phyloP scores from a whole-genome alignment of 2,113 vertebrate genomes.

The Ammodytes dubius region DNA sequence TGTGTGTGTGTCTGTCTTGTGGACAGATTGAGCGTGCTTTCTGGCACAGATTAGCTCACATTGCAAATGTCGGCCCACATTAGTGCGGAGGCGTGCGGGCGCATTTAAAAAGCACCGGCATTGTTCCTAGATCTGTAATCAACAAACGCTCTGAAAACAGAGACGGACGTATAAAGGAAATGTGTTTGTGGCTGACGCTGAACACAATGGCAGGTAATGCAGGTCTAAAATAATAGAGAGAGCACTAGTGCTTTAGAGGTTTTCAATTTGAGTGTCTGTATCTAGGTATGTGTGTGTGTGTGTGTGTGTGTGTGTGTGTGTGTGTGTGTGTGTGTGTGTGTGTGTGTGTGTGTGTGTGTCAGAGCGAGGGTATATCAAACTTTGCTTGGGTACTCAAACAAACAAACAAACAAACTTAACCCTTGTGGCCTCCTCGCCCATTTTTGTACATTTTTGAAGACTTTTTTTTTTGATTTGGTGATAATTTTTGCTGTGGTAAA shows the following conservation, averaged over 20 bases:
- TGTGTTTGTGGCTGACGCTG: slow-evolving; percentile 27
- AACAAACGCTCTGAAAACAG: slow-evolving; percentile 36
- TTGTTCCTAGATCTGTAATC: slow-evolving; percentile 29
- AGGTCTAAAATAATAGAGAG: not conserved
- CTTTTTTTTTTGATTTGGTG: too few species aligned
- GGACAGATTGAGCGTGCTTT: slow-evolving; percentile 6
- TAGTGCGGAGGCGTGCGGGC: slow-evolving; percentile 45
- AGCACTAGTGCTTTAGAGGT: not conserved
- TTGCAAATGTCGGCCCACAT: slow-evolving; percentile 38
- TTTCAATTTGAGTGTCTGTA: not conserved
- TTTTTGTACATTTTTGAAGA: too few species aligned
- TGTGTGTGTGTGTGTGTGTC: too few species aligned
- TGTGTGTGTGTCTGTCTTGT: not conserved
- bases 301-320: not conserved
- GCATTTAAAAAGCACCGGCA: slow-evolving; percentile 41
- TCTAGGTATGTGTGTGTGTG: not conserved
- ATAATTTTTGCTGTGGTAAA: too few species aligned
- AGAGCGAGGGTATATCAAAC: too few species aligned
- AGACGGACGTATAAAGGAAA: slow-evolving; percentile 23
- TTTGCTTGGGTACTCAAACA: too few species aligned
- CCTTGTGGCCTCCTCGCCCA: too few species aligned
- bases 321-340: too few species aligned
- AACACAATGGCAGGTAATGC: slow-evolving; percentile 5
- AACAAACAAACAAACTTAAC: not conserved
- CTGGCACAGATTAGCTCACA: slow-evolving; percentile 23